A percentile compares a stretch with the other conserved stretches of the same genome.
phyloP scores from a whole-genome alignment of 2,113 vertebrate species.

The Pavo muticus region DNA sequence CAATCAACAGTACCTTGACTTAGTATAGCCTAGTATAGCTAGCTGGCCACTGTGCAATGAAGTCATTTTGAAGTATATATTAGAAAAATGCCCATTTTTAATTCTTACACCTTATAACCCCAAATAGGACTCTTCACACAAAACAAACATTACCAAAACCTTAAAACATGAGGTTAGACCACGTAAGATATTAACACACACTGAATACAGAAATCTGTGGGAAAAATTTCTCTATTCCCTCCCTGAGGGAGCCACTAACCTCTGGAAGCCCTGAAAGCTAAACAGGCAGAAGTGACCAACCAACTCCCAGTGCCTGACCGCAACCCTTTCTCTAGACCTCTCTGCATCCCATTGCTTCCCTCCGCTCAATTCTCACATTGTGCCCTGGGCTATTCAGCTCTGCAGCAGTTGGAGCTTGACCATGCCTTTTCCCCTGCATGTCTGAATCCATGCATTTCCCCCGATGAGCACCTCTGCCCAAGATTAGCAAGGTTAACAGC shows the following conservation, averaged over 20 bases:
- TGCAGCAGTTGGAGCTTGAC: neutral
- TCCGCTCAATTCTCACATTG: fast-evolving
- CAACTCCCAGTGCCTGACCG: neutral
- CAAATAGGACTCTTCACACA: neutral
- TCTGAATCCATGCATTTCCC: fast-evolving
- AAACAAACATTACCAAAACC: neutral
- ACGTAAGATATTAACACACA: fast-evolving
- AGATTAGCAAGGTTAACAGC: neutral
- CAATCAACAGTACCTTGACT: neutral
- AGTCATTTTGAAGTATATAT: neutral
- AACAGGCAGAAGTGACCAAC: neutral
- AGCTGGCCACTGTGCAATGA: neutral
- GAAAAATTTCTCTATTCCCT: neutral
- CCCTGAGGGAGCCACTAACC: neutral
- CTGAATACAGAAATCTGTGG: neutral
- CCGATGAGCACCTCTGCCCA: fast-evolving
- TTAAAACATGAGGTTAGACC: neutral
- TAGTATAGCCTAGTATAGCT: neutral
- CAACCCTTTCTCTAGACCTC: neutral
- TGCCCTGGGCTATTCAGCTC: neutral
- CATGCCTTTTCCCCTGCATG: neutral
- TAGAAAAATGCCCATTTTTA: neutral
- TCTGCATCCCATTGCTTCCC: neutral
- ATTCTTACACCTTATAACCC: neutral
- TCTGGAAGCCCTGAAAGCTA: neutral